These are phyloP conservation scores for Colossoma macropomum DNA, from an alignment of 2,113 vertebrate genomes.

Conservation along the genomic window DNA sequence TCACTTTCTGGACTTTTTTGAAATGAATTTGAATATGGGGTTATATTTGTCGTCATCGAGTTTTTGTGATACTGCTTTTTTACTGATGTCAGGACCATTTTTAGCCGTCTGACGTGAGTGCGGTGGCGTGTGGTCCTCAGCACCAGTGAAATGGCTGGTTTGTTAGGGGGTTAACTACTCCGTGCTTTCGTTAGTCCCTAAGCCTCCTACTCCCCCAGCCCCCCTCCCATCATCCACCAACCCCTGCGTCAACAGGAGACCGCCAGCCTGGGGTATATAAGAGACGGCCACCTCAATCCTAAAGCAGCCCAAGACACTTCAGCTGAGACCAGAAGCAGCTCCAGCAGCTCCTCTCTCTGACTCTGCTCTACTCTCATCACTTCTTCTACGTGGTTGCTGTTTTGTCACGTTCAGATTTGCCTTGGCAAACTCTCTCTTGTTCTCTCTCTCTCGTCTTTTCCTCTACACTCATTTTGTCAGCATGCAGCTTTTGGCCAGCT, in stretches of 20 bases:
- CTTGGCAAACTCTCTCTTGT: constrained; percentile 43
- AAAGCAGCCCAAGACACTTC: constrained; percentile 71
- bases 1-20: no score
- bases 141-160: constrained; percentile 53
- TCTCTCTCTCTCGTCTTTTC: constrained; percentile 44
- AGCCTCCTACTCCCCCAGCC: constrained; percentile 61
- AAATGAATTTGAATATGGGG: constrained; percentile 7
- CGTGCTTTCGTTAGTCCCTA: constrained; percentile 69
- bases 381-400: constrained; percentile 34
- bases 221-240: constrained; percentile 67
- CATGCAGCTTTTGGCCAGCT: constrained; percentile 82
- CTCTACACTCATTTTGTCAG: constrained; percentile 67
- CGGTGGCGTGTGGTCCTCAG: constrained; percentile 56
- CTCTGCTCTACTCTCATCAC: constrained; percentile 30
- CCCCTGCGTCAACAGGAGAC: constrained; percentile 75
- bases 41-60: constrained; percentile 30
- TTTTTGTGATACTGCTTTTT: constrained; percentile 9
- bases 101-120: constrained; percentile 56
- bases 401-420: constrained; percentile 16
- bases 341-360: constrained; percentile 29
- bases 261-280: constrained; percentile 75
- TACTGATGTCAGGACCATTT: constrained; percentile 55
- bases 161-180: constrained; percentile 70
- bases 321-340: constrained; percentile 61
- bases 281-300: constrained; percentile 70